Percentiles rank a stretch among this genome's conserved stretches.
phyloP scores from a whole-genome alignment of 2,113 vertebrate genomes.

The Felis catus region DNA sequence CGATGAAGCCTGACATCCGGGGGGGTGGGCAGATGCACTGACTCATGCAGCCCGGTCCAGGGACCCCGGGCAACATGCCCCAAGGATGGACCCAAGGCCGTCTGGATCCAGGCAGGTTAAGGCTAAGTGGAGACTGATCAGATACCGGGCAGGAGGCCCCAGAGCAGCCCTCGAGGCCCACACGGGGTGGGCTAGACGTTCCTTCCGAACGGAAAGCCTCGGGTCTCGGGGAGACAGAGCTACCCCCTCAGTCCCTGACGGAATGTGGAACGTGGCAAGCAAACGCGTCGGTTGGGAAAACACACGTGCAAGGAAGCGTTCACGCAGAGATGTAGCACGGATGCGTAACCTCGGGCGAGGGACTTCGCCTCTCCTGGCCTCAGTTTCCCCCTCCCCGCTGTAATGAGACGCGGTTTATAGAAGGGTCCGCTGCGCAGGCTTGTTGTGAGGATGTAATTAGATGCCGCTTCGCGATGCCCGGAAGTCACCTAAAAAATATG shows the following conservation, averaged over 20 bases:
- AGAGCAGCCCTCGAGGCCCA: neutral
- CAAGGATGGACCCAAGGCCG: neutral
- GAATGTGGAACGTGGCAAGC: neutral
- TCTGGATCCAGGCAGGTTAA: no score
- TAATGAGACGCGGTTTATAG: neutral
- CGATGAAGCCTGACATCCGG: accelerated
- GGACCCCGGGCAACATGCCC: neutral
- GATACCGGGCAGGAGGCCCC: neutral
- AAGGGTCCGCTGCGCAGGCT: neutral
- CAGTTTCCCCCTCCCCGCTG: neutral
- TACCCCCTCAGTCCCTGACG: neutral
- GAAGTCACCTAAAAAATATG: neutral
- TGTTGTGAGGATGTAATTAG: neutral
- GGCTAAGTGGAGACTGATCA: neutral
- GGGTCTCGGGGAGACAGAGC: neutral
- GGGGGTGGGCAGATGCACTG: accelerated
- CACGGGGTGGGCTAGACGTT: neutral
- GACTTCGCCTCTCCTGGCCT: neutral
- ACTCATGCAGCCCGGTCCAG: neutral
- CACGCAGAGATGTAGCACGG: accelerated
- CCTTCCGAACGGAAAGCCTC: neutral
- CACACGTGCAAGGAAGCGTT: neutral
- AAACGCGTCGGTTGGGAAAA: neutral
- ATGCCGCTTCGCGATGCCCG: neutral
- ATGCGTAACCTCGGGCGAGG: neutral